Base-by-base conservation (phyloP, 2,797 vertebrate genomes). In the Eutrigla gurnardus region DNA sequence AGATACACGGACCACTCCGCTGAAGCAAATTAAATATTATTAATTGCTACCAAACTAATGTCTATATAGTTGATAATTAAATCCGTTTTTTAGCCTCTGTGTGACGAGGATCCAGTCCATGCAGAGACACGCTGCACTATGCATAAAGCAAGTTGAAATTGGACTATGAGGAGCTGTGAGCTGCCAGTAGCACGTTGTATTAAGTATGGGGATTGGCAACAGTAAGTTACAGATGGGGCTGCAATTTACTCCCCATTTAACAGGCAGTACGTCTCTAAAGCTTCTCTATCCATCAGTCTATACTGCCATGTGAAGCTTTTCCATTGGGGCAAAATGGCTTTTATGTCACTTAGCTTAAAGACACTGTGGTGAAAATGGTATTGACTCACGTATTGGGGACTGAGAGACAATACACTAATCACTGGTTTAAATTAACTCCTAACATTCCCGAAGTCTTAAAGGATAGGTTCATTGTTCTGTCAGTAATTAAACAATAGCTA, bases 111-210 rank as follows among this genome's bases (percentile, higher is more conserved):
- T 69, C 55, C 9, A 73, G 43, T 7, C 49, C 64, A 14, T 42
- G 68, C 49, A 66, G 42, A 69, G 52, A 65, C 74, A 73, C 60
- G 78, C 32, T 17, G 65, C 63, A 67, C 42, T 35, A 40, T 46
- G 39, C 55, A 54, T 82, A 85, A 80, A 84, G 45, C 33, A 66
- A 37, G 18, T 88, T 79, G 72, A 55, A 63, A 76, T 67, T 78
- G 70, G 80, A 67, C 75, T 59, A 25, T 40, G 46, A 72, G 58
- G 52, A 72, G 50, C 72, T 65, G 46, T 42, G 57, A 71, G 73
- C 70, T 71, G 73, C 63, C 68, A 80, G 73, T 4, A 36, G 15
- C 67, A 70, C 42, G 17, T 45, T 47, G 50, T 53, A 62, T 43
- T 39, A 32, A 69, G 60, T 65, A 14, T 64, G 62, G 52, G 62